These are phyloP conservation scores for Myrmecobius fasciatus DNA, from an alignment of 2,113 vertebrate species.

Conservation along the genomic window DNA sequence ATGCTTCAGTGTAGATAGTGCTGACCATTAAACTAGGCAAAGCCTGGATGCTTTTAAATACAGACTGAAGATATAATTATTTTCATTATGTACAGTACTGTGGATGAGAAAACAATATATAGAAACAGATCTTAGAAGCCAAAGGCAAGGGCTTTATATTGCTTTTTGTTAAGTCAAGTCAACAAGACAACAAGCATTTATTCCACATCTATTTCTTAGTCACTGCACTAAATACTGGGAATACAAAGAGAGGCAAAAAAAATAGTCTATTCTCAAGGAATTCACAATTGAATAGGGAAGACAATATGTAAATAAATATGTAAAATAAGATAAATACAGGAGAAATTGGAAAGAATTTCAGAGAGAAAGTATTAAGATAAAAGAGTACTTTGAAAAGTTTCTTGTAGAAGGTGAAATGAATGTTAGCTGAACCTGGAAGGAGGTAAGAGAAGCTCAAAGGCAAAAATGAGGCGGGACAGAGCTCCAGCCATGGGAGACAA, in stretches of 20 bases:
- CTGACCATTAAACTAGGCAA: not conserved
- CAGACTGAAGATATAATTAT: not conserved
- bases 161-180: not conserved
- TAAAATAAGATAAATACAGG: not conserved
- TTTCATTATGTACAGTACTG: not conserved
- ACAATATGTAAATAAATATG: too few relatives aligned
- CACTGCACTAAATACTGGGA: too few relatives aligned
- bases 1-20: not conserved
- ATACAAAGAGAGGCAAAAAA: too few relatives aligned
- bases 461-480: not conserved
- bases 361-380: not conserved
- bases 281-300: too few relatives aligned
- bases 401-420: not conserved
- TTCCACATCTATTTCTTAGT: too few relatives aligned
- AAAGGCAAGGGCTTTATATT: not conserved
- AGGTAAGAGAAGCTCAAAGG: not conserved
- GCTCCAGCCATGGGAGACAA: too few relatives aligned
- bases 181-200: not conserved
- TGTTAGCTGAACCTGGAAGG: not conserved
- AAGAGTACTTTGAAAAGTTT: not conserved
- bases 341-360: not conserved
- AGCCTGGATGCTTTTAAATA: not conserved
- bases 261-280: too few relatives aligned
- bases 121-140: not conserved
- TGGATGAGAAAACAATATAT: not conserved